These are phyloP conservation scores for Anniella stebbinsi DNA, from an alignment of 2,797 vertebrate species.

Conservation along the genomic window DNA sequence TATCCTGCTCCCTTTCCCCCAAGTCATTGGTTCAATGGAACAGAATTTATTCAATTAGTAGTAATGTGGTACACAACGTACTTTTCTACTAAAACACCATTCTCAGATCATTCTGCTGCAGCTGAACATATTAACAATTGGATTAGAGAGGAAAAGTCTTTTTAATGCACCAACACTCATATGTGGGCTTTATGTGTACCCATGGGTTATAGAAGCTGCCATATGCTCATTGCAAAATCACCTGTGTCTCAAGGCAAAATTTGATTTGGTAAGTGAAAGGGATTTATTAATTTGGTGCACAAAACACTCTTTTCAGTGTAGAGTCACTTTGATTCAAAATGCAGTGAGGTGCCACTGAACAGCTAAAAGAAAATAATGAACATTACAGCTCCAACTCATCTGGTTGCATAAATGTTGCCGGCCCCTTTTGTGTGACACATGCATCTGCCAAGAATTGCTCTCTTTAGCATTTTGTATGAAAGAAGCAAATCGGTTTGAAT, in stretches of 20 bases:
- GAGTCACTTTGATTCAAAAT: conserved; percentile 40
- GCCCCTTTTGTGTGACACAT: conserved; percentile 55
- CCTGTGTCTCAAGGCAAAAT: background rate
- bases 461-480: conserved; percentile 65
- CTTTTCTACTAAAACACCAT: background rate
- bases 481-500: conserved; percentile 70
- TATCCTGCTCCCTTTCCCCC: background rate
- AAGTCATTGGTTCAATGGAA: background rate
- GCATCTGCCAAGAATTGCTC: conserved; percentile 65
- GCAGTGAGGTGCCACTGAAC: conserved; percentile 10
- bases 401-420: conserved; percentile 36
- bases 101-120: background rate
- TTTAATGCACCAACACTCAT: too few species aligned
- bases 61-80: background rate
- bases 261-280: background rate
- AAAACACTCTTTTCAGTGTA: conserved; percentile 34
- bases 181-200: background rate
- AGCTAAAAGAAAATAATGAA: conserved; percentile 23
- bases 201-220: background rate
- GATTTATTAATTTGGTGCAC: conserved; percentile 37
- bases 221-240: background rate
- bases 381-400: conserved; percentile 57
- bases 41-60: background rate
- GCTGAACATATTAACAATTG: background rate
- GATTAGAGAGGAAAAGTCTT: background rate